Evolutionary conservation across 2,888 invertebrate species (phyloP).

Genomic region (Mantis religiosa): DNA sequence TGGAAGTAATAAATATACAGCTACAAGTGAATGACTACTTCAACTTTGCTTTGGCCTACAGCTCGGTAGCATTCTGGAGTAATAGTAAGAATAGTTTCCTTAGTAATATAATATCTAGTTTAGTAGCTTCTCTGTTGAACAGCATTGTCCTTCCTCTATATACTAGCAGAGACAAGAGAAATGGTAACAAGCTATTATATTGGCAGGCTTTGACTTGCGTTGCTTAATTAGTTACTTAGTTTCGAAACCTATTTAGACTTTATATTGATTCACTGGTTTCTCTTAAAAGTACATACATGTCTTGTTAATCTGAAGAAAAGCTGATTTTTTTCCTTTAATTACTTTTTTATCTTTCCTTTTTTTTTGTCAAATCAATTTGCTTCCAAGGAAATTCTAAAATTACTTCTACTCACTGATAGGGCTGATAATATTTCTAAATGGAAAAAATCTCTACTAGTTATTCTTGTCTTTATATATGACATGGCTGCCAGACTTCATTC

Average conservation of each 20-base stretch:
- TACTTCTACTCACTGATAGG: conserved; percentile 30
- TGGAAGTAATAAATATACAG: conserved; percentile 28
- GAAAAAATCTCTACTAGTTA: conserved; percentile 29
- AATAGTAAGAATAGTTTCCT: conserved; percentile 30
- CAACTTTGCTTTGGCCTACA: conserved; percentile 28
- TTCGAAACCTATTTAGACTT: conserved; percentile 31
- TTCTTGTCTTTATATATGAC: conserved; percentile 27
- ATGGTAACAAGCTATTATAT: conserved; percentile 31
- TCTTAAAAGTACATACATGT: conserved; percentile 30
- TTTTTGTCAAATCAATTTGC: conserved; percentile 31
- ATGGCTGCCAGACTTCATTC: conserved; percentile 23
- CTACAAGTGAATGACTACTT: conserved; percentile 31
- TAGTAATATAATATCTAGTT: conserved; percentile 20
- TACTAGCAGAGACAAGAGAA: conserved; percentile 28
- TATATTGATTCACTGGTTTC: conserved; percentile 30
- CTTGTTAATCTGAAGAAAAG: conserved; percentile 30
- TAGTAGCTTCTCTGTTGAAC: conserved; percentile 29
- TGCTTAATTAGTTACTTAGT: conserved; percentile 31
- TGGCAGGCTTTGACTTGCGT: conserved; percentile 32
- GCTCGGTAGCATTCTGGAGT: conserved; percentile 30
- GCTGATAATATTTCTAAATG: conserved; percentile 30
- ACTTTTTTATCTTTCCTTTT: conserved; percentile 17
- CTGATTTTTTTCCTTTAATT: conserved; percentile 25
- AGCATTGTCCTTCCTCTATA: conserved; percentile 28
- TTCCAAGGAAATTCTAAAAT: conserved; percentile 31